A percentile compares a stretch with the other conserved stretches of the same genome.
Conservation (phyloP, 2,113 vertebrate genomes). For the Cariama cristata region DNA sequence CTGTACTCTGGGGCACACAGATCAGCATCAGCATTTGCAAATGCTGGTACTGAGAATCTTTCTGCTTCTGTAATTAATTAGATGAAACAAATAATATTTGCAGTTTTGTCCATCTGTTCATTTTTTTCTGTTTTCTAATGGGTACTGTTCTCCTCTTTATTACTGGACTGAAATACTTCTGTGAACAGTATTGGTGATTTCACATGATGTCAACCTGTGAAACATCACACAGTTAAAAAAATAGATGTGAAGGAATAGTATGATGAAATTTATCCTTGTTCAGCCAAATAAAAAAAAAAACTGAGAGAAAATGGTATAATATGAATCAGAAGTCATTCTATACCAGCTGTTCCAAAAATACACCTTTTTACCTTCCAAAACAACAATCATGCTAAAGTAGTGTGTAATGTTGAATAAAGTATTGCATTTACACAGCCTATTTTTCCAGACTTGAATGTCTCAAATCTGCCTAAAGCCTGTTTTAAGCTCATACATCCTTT, state of each 20-base stretch:
- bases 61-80: background rate
- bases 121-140: background rate
- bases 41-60: background rate
- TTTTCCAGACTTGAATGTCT: background rate
- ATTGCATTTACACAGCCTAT: background rate
- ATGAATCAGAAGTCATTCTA: background rate
- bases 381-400: background rate
- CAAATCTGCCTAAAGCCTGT: background rate
- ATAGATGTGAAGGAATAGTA: background rate
- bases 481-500: background rate
- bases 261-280: background rate
- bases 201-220: background rate
- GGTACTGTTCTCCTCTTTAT: background rate
- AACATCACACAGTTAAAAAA: background rate
- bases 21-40: background rate
- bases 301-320: background rate
- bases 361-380: background rate
- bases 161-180: background rate
- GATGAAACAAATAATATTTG: constrained; percentile 1
- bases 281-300: background rate
- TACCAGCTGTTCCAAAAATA: background rate
- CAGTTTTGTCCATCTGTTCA: background rate
- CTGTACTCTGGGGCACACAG: background rate
- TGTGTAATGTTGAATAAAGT: background rate
- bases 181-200: background rate